These are phyloP conservation scores for Geotrypetes seraphini DNA, from an alignment of 2,797 vertebrate genomes.

Conservation along the genomic window DNA sequence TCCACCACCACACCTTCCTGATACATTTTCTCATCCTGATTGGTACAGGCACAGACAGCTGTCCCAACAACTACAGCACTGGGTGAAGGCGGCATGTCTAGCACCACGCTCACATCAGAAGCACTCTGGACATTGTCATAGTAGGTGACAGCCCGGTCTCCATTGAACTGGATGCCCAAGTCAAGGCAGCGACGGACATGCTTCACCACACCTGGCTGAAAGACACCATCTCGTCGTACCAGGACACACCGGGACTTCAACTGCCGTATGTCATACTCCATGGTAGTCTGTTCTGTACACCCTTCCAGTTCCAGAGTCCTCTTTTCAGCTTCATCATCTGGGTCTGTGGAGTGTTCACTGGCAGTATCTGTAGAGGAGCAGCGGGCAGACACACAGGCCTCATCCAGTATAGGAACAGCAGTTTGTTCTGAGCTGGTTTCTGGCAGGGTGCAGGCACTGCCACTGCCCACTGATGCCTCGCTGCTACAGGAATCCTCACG, in stretches of 20 bases:
- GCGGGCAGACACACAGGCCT: conserved; percentile 44
- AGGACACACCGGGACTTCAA: conserved; percentile 76
- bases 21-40: conserved; percentile 53
- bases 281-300: conserved; percentile 13
- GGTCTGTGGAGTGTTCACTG: conserved; percentile 66
- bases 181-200: conserved; percentile 58
- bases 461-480: background rate
- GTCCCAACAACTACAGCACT: conserved; percentile 63
- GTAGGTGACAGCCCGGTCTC: conserved; percentile 44
- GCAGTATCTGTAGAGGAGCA: conserved; percentile 82
- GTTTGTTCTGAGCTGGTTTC: conserved; percentile 10
- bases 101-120: conserved; percentile 56
- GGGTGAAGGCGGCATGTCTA: conserved; percentile 65
- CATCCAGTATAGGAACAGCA: background rate
- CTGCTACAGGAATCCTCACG: conserved; percentile 20
- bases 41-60: conserved; percentile 69
- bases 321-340: conserved; percentile 26
- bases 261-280: conserved; percentile 52
- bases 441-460: conserved; percentile 23
- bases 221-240: conserved; percentile 50
- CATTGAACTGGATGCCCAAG: conserved; percentile 70
- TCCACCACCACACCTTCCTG: conserved; percentile 71
- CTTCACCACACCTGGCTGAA: conserved; percentile 71
- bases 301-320: background rate
- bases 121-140: conserved; percentile 27